Evolutionary conservation across 2,888 invertebrate genomes (phyloP).

Genomic region (Cenopis cana): DNA sequence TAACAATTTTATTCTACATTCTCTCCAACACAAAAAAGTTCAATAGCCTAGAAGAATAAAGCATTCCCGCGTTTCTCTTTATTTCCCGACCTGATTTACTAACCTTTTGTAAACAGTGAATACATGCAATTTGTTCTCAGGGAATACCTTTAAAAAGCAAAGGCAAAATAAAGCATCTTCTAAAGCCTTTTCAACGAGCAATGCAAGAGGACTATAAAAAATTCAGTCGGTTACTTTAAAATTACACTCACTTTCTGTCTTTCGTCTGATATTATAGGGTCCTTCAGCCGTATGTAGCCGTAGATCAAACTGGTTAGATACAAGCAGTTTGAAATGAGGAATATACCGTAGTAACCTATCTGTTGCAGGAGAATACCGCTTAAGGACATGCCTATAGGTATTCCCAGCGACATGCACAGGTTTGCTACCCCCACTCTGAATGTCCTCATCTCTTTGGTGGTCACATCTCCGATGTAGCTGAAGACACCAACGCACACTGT

Average conservation of each 20-base stretch:
- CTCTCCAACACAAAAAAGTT: conserved; percentile 28
- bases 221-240: conserved; percentile 20
- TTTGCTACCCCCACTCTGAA: conserved; percentile 87
- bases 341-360: conserved; percentile 82
- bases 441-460: conserved; percentile 85
- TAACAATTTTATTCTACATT: conserved; percentile 13
- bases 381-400: conserved; percentile 84
- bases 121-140: conserved; percentile 30
- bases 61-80: conserved; percentile 26
- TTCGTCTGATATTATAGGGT: conserved; percentile 71
- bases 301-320: conserved; percentile 83
- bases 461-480: conserved; percentile 87
- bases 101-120: conserved; percentile 36
- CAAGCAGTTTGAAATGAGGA: conserved; percentile 78
- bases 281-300: conserved; percentile 77
- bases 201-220: conserved; percentile 28
- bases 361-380: conserved; percentile 83
- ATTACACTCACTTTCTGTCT: conserved; percentile 74
- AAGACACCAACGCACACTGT: conserved; percentile 86
- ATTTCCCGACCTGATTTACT: conserved; percentile 40
- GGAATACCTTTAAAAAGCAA: conserved; percentile 23
- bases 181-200: conserved; percentile 30
- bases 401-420: conserved; percentile 86
- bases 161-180: conserved; percentile 32
- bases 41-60: conserved; percentile 33